Evolutionary conservation across 2,888 invertebrate genomes (phyloP), one percentile per base, ranked within the genome.

Genomic region (Amphiduros pacificus): DNA sequence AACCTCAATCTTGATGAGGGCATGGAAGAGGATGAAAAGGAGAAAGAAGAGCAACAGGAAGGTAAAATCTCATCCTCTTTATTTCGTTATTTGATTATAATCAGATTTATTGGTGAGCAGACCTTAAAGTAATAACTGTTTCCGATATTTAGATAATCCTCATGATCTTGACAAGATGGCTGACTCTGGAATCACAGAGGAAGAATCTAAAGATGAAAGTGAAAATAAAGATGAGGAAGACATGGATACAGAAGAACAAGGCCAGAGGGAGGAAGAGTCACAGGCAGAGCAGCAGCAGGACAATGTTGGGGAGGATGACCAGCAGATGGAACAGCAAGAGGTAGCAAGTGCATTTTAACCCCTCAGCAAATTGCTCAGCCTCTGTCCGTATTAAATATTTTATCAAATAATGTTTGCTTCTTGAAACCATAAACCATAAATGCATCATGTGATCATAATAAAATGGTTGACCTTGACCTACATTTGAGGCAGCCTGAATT

Each of bases 1-100:
- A 90, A 94, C 80, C 85, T 93, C 71, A 88, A 93, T 69, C 83
- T 93, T 22, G 93, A 94, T 74, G 91, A 74, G 41, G 77, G 72
- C 24, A 74, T 73, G 36, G 71, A 66, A 17, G 74, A 68, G 1
- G 68, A 70, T 27, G 67, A 68, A 14, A 72, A 70, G 22, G 70
- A 73, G 20, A 54, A 62, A 24, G 50, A 57, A 17, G 54, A 51
- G 22, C 28, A 59, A 26, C 41, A 59, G 28, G 53, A 58, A 49
- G 56, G 53, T 17, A 22, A 56, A 20, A n/a, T n/a, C n/a, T n/a
- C n/a, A n/a, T n/a, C n/a, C n/a, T n/a, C n/a, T n/a, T n/a, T n/a
- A n/a, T n/a, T n/a, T n/a, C n/a, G n/a, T n/a, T n/a, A n/a, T n/a
- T n/a, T n/a, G n/a, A n/a, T n/a, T n/a, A n/a, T n/a, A n/a, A n/a